Base-by-base conservation (phyloP, 2,797 vertebrate species). In the Lepus oiostolus region DNA sequence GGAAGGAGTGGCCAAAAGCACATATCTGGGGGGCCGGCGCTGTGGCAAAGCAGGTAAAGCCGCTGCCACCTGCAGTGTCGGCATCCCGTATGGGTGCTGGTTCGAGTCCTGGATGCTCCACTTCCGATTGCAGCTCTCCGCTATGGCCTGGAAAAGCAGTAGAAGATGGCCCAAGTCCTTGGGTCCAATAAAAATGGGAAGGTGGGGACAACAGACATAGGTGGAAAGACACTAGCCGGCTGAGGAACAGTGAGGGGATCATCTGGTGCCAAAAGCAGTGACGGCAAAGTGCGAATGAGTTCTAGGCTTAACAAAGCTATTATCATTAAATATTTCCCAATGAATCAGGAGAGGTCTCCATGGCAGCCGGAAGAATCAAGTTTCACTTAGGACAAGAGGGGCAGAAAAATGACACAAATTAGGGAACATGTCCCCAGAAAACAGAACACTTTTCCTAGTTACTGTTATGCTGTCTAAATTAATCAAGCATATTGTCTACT, bases 361-460 rank as follows among this genome's bases (percentile, higher is more conserved):
- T 4, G 54, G 17, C 50, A 75, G 7, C n/a, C 14, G 28, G 30
- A 28, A 92, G 58, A 85, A 81, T 42, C 30, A 67, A 30, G 50
- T 95, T 96, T 80, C 83, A 81, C 50, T 54, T 22, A 89, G 68
- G 30, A 79, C 22, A 92, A 72, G 28, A 77, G 32, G 13, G 30
- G 22, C 22, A 54, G 72, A 83, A 52, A 80, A 65, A 72, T 32
- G 50, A 82, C 65, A 67, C 60, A 42, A 81, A 65, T n/a, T 5
- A 85, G 1, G 8, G 8, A 22, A 3, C 16, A 21, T 30, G 17
- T 62, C 63, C 87, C 90, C 77, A 85, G 54, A 72, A 67, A 22
- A 71, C 81, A 79, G 28, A 89, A 81, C 4, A 13, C 13, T 17
- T 62, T 83, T 84, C 79, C 65, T 71, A 70, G 58, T 62, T 47